Evolutionary conservation across 2,113 vertebrate genomes (phyloP).

Genomic region (Aphyosemion australe): DNA sequence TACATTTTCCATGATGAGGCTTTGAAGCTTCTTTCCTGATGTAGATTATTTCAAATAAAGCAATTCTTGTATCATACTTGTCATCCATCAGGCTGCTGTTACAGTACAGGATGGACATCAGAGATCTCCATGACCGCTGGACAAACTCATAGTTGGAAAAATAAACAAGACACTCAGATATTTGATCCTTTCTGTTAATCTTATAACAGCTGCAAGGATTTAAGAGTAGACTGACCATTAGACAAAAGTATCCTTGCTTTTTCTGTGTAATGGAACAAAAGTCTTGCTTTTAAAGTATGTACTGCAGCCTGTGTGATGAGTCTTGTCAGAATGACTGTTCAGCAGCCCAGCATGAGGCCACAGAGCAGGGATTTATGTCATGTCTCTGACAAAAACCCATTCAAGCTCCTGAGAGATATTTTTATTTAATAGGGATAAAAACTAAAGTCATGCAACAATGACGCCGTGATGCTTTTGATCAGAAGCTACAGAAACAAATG

Average conservation of each 20-base stretch:
- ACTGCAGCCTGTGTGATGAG: neutral
- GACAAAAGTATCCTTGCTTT: too few relatives aligned
- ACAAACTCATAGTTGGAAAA: too few relatives aligned
- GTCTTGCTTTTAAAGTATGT: neutral
- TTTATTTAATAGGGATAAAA: neutral
- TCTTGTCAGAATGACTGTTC: neutral
- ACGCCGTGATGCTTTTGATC: neutral
- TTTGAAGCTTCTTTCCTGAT: neutral
- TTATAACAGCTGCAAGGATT: too few relatives aligned
- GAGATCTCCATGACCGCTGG: too few relatives aligned
- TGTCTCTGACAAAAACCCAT: neutral
- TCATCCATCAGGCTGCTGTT: neutral
- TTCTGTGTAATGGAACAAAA: neutral
- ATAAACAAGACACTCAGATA: too few relatives aligned
- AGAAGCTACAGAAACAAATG: neutral
- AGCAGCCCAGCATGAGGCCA: neutral
- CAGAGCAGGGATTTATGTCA: slow-evolving; percentile 3
- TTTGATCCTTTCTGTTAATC: too few relatives aligned
- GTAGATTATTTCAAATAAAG: neutral
- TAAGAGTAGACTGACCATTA: too few relatives aligned
- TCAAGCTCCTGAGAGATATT: neutral
- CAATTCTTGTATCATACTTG: neutral
- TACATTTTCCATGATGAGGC: too few relatives aligned
- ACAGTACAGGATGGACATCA: too few relatives aligned
- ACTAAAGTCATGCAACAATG: neutral